A percentile compares a stretch with the other conserved stretches of the same genome.
These are phyloP conservation scores for Bradypus variegatus DNA, from an alignment of 2,797 vertebrate genomes.

Conservation along the genomic window DNA sequence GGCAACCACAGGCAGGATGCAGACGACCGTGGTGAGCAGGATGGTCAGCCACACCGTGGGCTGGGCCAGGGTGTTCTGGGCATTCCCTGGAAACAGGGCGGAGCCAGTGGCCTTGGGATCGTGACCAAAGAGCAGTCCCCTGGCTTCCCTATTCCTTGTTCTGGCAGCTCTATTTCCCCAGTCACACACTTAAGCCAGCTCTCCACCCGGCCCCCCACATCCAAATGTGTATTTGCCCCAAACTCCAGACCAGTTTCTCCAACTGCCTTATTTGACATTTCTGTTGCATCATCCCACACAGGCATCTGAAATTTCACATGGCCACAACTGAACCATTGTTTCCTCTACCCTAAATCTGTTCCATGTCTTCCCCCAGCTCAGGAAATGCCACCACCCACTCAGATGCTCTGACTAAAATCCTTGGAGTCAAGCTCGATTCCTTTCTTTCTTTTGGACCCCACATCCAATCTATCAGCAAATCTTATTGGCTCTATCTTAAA, in stretches of 20 bases:
- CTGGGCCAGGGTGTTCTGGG: slow-evolving; percentile 87
- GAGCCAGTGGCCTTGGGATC: accelerated
- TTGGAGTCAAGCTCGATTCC: not conserved
- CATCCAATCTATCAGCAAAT: not conserved
- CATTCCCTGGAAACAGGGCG: slow-evolving; percentile 76
- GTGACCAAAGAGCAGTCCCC: not conserved
- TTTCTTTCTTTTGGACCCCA: too few relatives aligned
- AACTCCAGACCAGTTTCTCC: not conserved
- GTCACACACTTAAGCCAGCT: not conserved
- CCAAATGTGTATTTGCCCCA: not conserved
- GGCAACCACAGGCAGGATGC: slow-evolving; percentile 89
- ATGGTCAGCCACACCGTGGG: slow-evolving; percentile 94
- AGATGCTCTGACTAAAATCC: not conserved
- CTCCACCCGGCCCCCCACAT: not conserved
- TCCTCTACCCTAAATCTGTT: not conserved
- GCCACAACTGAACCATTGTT: not conserved
- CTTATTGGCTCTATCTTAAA: not conserved
- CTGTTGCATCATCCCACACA: not conserved
- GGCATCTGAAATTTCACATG: not conserved
- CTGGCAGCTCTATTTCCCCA: not conserved
- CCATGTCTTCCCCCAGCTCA: not conserved
- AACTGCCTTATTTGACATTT: not conserved
- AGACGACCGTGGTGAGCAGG: slow-evolving; percentile 85
- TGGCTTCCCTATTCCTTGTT: not conserved
- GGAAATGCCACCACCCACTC: not conserved